Percentiles rank a stretch among this genome's conserved stretches.
phyloP scores from a whole-genome alignment of 2,113 vertebrate species.

The Corythoichthys haematopterus region DNA sequence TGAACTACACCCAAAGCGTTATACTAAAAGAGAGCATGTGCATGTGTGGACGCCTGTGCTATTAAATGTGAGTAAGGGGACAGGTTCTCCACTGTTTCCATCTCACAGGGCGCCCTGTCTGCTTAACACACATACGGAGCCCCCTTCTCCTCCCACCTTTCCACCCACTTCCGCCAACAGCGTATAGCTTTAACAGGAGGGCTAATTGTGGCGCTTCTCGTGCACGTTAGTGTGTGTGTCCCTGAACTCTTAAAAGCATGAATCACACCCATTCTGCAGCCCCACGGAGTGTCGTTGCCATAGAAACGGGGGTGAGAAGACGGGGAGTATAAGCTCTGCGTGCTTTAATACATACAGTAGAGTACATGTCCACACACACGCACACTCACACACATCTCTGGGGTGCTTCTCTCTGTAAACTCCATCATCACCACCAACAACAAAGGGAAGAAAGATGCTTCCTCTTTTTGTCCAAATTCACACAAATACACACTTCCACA shows the following conservation, averaged over 20 bases:
- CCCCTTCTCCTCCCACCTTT: constrained; percentile 28
- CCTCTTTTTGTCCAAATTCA: constrained; percentile 31
- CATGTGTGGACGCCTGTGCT: neutral
- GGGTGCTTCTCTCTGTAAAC: constrained; percentile 42
- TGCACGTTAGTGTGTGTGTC: neutral
- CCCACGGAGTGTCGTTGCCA: constrained; percentile 57
- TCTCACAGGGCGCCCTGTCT: constrained; percentile 28
- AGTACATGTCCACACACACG: constrained; percentile 5
- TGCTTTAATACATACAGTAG: constrained; percentile 7
- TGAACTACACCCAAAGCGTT: neutral
- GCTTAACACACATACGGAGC: constrained; percentile 13
- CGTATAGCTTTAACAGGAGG: constrained; percentile 52
- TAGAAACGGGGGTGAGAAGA: constrained; percentile 60
- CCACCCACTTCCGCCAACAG: constrained; percentile 47
- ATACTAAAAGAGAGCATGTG: neutral
- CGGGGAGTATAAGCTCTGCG: neutral
- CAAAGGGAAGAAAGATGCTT: constrained; percentile 51
- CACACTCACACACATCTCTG: constrained; percentile 39
- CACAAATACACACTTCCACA: constrained; percentile 7
- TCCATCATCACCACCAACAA: constrained; percentile 32
- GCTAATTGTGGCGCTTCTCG: constrained; percentile 48
- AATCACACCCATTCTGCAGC: constrained; percentile 71
- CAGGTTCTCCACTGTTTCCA: constrained; percentile 27
- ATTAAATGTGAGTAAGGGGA: constrained; percentile 15
- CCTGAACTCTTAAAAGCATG: constrained; percentile 57